Percentiles rank a stretch among this genome's conserved stretches.
phyloP scores from a whole-genome alignment of 2,888 invertebrate species.

The Drosophila rellima region DNA sequence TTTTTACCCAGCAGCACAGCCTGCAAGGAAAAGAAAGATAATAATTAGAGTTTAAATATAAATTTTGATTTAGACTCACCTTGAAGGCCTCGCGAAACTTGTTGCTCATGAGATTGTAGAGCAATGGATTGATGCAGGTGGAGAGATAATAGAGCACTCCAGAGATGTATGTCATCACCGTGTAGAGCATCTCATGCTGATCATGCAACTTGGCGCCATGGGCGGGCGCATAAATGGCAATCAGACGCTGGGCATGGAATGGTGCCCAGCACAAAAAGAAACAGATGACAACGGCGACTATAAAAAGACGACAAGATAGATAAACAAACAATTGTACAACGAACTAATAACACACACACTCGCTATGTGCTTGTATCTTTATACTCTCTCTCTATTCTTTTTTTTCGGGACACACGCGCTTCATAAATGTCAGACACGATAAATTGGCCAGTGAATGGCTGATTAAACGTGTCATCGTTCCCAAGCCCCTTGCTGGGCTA shows the following conservation, averaged over 20 bases:
- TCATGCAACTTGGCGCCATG: slow-evolving; percentile 65
- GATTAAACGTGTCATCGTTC: slow-evolving; percentile 59
- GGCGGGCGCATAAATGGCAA: slow-evolving; percentile 87
- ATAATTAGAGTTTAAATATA: neutral
- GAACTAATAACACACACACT: slow-evolving; percentile 4
- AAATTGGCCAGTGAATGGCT: slow-evolving; percentile 66
- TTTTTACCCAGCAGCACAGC: slow-evolving; percentile 81
- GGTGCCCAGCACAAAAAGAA: slow-evolving; percentile 97
- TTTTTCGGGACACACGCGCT: slow-evolving; percentile 32
- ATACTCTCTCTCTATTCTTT: neutral
- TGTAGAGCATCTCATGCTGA: slow-evolving; percentile 80
- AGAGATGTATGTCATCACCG: slow-evolving; percentile 89
- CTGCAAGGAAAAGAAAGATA: slow-evolving; percentile 38
- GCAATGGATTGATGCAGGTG: slow-evolving; percentile 96
- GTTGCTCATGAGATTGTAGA: slow-evolving; percentile 97
- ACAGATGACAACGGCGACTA: slow-evolving; percentile 96
- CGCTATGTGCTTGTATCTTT: neutral
- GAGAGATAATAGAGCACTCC: slow-evolving; percentile 96
- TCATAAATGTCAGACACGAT: slow-evolving; percentile 67
- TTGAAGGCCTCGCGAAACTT: slow-evolving; percentile 97
- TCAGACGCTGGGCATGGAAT: slow-evolving; percentile 96
- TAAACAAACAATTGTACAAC: slow-evolving; percentile 13
- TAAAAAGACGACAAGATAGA: slow-evolving; percentile 16
- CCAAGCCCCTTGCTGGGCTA: slow-evolving; percentile 6
- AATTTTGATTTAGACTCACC: slow-evolving; percentile 86